A percentile compares a stretch with the other conserved stretches of the same genome.
Conservation (phyloP, 2,113 vertebrate species). For the Rhinolophus sinicus region DNA sequence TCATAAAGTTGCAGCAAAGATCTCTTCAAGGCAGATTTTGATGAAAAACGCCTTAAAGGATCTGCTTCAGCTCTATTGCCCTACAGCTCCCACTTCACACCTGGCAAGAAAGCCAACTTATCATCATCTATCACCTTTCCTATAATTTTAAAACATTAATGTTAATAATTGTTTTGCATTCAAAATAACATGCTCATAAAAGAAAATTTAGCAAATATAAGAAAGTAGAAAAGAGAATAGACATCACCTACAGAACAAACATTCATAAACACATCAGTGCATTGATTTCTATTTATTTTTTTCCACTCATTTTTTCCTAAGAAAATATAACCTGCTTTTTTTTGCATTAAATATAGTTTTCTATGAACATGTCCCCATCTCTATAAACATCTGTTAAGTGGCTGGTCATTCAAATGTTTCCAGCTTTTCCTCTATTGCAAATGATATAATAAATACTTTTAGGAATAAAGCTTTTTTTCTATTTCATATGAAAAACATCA, state of each 20-base stretch:
- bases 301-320: not conserved
- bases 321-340: not conserved
- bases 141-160: not conserved
- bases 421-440: slow-evolving; percentile 9
- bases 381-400: not conserved
- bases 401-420: not conserved
- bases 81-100: not conserved
- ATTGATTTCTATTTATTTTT: not conserved
- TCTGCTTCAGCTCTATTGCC: not conserved
- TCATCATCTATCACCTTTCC: not conserved
- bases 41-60: not conserved
- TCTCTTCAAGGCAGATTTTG: not conserved
- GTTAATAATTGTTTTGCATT: not conserved
- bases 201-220: not conserved
- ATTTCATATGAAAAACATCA: not conserved
- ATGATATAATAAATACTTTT: not conserved
- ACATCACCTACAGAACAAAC: not conserved
- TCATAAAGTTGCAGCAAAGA: not conserved
- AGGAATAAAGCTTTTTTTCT: not conserved
- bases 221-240: not conserved
- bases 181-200: not conserved
- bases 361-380: not conserved
- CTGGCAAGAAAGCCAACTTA: not conserved
- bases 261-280: not conserved
- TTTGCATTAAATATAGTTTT: not conserved